Evolutionary conservation across 2,113 vertebrate species (phyloP), one percentile per base, ranked within the genome.

Genomic region (Emberiza fucata): DNA sequence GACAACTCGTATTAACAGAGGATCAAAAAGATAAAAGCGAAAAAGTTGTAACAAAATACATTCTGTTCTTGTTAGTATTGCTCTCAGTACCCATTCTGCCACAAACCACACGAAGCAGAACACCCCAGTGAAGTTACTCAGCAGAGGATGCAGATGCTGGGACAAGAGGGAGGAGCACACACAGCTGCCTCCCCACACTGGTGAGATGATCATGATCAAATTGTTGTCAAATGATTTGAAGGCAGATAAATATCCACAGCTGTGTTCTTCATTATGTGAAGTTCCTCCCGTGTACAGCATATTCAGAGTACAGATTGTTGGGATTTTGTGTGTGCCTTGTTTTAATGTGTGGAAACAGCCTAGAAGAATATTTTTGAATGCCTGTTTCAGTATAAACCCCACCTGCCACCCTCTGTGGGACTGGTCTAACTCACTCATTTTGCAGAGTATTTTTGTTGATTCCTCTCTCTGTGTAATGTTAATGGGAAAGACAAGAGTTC

Each of bases 1-100:
- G 59, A 47, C 17, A 37, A 47, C 2, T 28, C 2, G 5, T 6
- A 45, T 69, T 33, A 76, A 33, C 0, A 0, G n/a, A 81, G 21
- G n/a, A 86, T 48, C 47, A 61, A 56, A 81, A 59, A 68, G 40
- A 42, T 5, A 2, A 76, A 82, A 59, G 42, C 23, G 80, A 86
- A 37, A 17, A 33, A 27, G 17, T 20, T 76, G 56, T 9, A 44
- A 15, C 17, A 20, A 66, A 86, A 88, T 24, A 65, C 24, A 44
- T 31, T 44, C 17, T 21, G 40, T 35, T 78, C 31, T 31, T 24
- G 27, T 61, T 56, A 35, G 48, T 5, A 40, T 25, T 91, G 79
- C 4, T 25, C 60, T 48, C 33, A 42, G 53, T 33, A 35, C 35
- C 9, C 18, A 1, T 13, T 51, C 75, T 8, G 11, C 29, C 73